Conservation (phyloP, 2,113 vertebrate species). For the Muscicapa adusta region DNA sequence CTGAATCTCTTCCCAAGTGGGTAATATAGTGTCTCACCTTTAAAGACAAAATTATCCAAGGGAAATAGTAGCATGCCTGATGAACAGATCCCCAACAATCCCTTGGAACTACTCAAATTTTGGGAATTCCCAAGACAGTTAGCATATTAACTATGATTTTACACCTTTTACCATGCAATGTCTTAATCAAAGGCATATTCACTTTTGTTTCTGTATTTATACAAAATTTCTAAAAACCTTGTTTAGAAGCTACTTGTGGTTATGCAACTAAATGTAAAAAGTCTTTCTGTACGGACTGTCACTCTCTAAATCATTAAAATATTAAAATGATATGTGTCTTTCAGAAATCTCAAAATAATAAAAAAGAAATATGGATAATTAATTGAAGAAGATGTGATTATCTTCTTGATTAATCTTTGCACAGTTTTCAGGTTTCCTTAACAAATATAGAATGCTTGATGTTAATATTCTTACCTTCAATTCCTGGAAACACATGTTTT, state of each 20-base stretch:
- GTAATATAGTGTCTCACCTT: not conserved
- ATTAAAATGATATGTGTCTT: not conserved
- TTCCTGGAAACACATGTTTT: not conserved
- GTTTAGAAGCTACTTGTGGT: not conserved
- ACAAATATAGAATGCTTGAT: not conserved
- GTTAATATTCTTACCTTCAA: not conserved
- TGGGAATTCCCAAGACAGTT: not conserved
- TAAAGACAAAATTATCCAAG: not conserved
- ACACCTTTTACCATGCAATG: not conserved
- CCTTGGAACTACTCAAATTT: not conserved
- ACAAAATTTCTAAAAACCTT: not conserved
- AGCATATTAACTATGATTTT: not conserved
- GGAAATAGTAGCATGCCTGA: not conserved
- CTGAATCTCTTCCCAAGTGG: not conserved
- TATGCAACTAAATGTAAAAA: not conserved
- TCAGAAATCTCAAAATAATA: not conserved
- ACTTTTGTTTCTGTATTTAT: not conserved
- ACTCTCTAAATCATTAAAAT: not conserved
- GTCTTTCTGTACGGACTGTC: not conserved
- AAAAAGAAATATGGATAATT: not conserved
- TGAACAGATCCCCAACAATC: not conserved
- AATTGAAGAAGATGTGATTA: not conserved
- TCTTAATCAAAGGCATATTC: not conserved
- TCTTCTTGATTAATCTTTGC: not conserved
- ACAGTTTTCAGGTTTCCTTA: not conserved